Percentiles rank a stretch among this genome's conserved stretches.
phyloP scores from a whole-genome alignment of 2,888 invertebrate genomes.

The Apoda limacodes region DNA sequence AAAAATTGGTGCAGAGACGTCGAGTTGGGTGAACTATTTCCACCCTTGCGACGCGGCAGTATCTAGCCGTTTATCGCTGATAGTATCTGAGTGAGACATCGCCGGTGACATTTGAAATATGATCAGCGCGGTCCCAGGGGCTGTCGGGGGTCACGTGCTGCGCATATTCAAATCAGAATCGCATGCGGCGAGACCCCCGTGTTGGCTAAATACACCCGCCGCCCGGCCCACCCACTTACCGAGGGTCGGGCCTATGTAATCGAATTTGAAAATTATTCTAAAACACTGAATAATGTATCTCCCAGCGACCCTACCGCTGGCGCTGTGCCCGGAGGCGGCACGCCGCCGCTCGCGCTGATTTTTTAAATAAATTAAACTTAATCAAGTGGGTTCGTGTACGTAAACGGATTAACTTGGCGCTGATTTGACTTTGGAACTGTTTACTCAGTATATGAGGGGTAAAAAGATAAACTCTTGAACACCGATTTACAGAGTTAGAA shows the following conservation, averaged over 20 bases:
- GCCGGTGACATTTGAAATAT: slow-evolving; percentile 69
- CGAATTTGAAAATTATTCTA: slow-evolving; percentile 72
- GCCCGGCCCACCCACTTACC: slow-evolving; percentile 61
- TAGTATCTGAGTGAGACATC: slow-evolving; percentile 70
- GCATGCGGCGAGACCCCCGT: slow-evolving; percentile 66
- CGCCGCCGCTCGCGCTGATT: slow-evolving; percentile 60
- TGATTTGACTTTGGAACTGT: slow-evolving; percentile 64
- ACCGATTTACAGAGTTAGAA: no score
- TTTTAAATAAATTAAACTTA: slow-evolving; percentile 71
- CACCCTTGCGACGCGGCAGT: slow-evolving; percentile 56
- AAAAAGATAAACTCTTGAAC: no score
- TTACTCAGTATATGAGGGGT: slow-evolving; percentile 54
- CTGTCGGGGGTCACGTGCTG: slow-evolving; percentile 59
- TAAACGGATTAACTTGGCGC: slow-evolving; percentile 69
- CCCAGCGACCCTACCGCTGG: slow-evolving; percentile 56
- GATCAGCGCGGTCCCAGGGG: slow-evolving; percentile 59
- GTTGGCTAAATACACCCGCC: slow-evolving; percentile 70
- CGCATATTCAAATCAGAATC: slow-evolving; percentile 68
- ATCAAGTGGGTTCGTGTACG: slow-evolving; percentile 69
- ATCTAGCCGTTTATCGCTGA: slow-evolving; percentile 64
- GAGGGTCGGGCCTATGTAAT: slow-evolving; percentile 69
- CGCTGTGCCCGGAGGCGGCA: slow-evolving; percentile 52
- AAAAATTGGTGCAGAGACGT: slow-evolving; percentile 55
- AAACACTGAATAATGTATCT: slow-evolving; percentile 71
- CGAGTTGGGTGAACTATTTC: slow-evolving; percentile 44